These are phyloP conservation scores for Noctua comes DNA, from an alignment of 2,888 invertebrate species.

Conservation along the genomic window DNA sequence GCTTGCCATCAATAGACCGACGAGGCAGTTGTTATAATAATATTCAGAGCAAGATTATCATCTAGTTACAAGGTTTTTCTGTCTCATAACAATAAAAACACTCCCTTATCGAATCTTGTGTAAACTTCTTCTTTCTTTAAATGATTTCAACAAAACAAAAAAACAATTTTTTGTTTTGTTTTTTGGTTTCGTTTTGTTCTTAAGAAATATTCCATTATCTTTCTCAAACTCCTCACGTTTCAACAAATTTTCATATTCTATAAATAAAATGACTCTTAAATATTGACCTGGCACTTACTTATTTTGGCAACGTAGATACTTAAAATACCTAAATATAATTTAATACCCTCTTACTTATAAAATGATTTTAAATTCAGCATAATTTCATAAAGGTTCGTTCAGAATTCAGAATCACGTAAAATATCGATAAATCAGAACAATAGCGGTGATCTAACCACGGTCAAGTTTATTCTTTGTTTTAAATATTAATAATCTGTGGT, in stretches of 20 bases:
- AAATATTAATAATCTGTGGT: neutral
- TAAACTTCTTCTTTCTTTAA: neutral
- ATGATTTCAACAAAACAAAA: too few relatives aligned
- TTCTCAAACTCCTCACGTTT: constrained; percentile 5
- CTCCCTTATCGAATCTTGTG: neutral
- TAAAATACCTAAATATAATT: neutral
- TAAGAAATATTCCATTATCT: constrained; percentile 11
- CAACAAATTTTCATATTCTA: neutral
- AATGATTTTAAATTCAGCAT: constrained; percentile 8
- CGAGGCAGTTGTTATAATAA: neutral
- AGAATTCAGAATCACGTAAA: constrained; percentile 4
- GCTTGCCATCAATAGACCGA: too few relatives aligned
- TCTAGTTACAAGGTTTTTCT: neutral
- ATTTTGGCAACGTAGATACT: neutral
- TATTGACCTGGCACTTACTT: neutral
- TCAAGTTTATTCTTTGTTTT: constrained; percentile 5
- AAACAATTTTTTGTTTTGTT: too few relatives aligned
- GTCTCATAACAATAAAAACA: neutral
- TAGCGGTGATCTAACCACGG: neutral
- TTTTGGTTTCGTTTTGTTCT: too few relatives aligned
- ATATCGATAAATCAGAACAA: constrained; percentile 16
- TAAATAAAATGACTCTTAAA: neutral
- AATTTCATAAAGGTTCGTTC: neutral
- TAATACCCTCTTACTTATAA: constrained; percentile 9
- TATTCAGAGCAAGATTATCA: neutral